Evolutionary conservation across 2,888 invertebrate genomes (phyloP).

Genomic region (Aproaerema taeniolella): DNA sequence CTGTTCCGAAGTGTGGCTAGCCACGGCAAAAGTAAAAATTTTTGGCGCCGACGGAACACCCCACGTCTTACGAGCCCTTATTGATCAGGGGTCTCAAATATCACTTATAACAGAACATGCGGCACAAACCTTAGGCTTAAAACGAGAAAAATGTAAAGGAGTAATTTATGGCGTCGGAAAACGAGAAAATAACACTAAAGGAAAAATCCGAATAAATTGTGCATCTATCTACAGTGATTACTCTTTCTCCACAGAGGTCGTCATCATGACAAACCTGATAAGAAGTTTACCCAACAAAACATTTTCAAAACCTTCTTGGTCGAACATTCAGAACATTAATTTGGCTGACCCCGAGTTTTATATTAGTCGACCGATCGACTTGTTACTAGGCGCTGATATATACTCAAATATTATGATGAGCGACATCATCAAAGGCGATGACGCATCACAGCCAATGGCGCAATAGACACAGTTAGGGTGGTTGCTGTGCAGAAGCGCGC

Average conservation of each 20-base stretch:
- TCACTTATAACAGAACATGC: conserved; percentile 15
- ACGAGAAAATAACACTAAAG: conserved; percentile 10
- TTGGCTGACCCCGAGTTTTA: too few relatives aligned
- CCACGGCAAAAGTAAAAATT: background rate
- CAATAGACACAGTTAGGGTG: conserved; percentile 24
- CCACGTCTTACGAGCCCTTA: conserved; percentile 3
- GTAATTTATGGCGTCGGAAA: conserved; percentile 6
- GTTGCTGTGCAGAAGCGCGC: conserved; percentile 17
- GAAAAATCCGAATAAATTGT: background rate
- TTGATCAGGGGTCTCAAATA: too few relatives aligned
- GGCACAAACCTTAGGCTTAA: conserved; percentile 8
- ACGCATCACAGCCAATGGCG: conserved; percentile 15
- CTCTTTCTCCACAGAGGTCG: too few relatives aligned
- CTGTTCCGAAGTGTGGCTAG: background rate
- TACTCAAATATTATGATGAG: conserved; percentile 13
- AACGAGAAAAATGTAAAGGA: conserved; percentile 3
- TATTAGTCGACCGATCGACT: background rate
- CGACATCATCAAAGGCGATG: conserved; percentile 13
- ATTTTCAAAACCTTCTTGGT: conserved; percentile 15
- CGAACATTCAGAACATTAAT: conserved; percentile 16
- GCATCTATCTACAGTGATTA: background rate
- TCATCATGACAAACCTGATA: conserved; percentile 16
- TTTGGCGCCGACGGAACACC: background rate
- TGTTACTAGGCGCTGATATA: too few relatives aligned
- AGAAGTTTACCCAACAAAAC: background rate